Percentiles rank a stretch among this genome's conserved stretches.
Conservation (phyloP, 2,888 invertebrate species). For the Acholoe squamosa region DNA sequence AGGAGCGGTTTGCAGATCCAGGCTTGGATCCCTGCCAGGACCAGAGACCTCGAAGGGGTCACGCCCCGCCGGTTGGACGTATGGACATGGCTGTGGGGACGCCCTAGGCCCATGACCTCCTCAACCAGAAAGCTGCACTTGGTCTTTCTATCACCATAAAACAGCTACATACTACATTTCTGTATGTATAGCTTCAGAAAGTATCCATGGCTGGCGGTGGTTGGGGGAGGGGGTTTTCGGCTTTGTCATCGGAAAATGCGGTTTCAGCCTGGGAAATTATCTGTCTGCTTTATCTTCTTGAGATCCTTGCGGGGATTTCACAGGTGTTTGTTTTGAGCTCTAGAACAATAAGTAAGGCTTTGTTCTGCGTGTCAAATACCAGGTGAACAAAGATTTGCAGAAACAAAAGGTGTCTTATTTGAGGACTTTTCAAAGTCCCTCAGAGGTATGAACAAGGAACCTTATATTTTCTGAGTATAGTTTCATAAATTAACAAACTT, state of each 20-base stretch:
- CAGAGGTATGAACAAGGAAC: too few relatives aligned
- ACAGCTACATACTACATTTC: not conserved
- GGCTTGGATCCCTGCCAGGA: conserved; percentile 48
- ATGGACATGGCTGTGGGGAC: conserved; percentile 6
- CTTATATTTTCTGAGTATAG: too few relatives aligned
- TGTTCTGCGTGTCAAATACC: not conserved
- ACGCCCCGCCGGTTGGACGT: conserved; percentile 37
- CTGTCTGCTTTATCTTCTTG: not conserved
- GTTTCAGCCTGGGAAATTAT: not conserved
- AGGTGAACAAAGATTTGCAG: not conserved
- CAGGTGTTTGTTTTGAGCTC: conserved; percentile 39
- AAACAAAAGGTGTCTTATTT: conserved; percentile 21
- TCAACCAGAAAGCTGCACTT: conserved; percentile 13
- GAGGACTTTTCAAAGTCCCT: not conserved
- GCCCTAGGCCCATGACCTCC: conserved; percentile 48
- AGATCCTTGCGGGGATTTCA: not conserved
- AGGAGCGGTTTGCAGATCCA: conserved; percentile 20
- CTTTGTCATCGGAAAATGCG: not conserved
- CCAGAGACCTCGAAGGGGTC: conserved; percentile 27
- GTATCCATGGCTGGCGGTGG: not conserved
- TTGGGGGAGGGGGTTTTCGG: not conserved
- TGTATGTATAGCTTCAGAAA: conserved; percentile 2
- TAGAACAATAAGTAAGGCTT: not conserved
- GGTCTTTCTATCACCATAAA: not conserved
- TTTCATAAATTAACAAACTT: too few relatives aligned